Base-by-base conservation (phyloP, 2,888 invertebrate species). In the Cheilosia grossa region DNA sequence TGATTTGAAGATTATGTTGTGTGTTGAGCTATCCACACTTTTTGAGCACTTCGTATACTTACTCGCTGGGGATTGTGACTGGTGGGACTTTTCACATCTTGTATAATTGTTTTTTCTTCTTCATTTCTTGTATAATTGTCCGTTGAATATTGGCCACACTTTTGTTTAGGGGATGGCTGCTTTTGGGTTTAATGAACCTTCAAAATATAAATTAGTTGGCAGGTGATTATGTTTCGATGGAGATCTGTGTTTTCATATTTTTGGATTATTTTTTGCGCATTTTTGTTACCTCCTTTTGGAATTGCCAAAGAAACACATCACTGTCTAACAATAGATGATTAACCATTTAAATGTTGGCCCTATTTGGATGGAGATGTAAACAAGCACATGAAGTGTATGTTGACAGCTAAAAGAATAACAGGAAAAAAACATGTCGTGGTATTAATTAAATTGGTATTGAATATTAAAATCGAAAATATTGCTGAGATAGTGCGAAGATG, bases 131-230 rank as follows among this genome's bases (percentile, higher is more conserved):
- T 56, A 54, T 47, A 17, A 24, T 53, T 37, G 17, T n/a, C 13
- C 44, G 30, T 42, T 63, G 30, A 74, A 54, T 74, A 64, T 75
- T 75, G 64, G 33, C 33, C 37, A 69, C 51, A 53, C 49, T 33
- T 51, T 49, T 63, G 56, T n/a, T 47, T 58, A 27, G 70, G 49
- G 58, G 49, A 49, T 37, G 17, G 19, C 64, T 58, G 30, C 44
- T 58, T 13, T 42, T 47, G 30, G 66, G 78, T 59, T 66, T 78
- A 82, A 72, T 78, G 82, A 82, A 82, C 82, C 49, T 78, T 42
- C 7, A 66, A 77, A 15, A 49, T 37, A 51, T 51, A 66, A 53
- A 70, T 74, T 61, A 44, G 30, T 67, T 44, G 17, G 58, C 40
- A 56, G 56, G 21, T 70, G 63, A 64, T 64, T 64, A 81, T 56